phyloP scores from a whole-genome alignment of 2,113 vertebrate species.

The Pampusana beccarii region DNA sequence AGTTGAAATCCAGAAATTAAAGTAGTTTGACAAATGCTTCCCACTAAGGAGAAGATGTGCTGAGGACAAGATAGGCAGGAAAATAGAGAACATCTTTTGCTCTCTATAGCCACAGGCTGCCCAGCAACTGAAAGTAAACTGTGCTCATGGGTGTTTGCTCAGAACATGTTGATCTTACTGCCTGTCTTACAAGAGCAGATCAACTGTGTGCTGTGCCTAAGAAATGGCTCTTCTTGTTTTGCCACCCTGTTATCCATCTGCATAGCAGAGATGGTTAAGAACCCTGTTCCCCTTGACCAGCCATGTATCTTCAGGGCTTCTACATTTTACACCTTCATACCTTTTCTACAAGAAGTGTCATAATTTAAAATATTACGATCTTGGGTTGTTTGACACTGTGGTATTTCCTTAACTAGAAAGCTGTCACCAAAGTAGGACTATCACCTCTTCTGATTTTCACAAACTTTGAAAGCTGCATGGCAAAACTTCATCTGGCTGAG shows the following conservation, averaged over 20 bases:
- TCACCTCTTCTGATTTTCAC: neutral
- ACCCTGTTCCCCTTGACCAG: neutral
- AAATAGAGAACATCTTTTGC: neutral
- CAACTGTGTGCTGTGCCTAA: neutral
- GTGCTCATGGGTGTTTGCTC: neutral
- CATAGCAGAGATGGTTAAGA: neutral
- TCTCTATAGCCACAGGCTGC: neutral
- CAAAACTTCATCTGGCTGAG: neutral
- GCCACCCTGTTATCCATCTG: neutral
- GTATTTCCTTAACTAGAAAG: neutral
- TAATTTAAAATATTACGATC: neutral
- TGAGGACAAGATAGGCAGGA: conserved; percentile 14
- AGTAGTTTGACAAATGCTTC: conserved; percentile 28
- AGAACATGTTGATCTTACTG: neutral
- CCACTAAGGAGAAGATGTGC: conserved; percentile 49
- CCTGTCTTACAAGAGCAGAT: neutral
- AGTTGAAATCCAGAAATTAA: conserved; percentile 50
- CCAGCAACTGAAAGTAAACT: neutral
- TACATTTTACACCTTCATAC: neutral
- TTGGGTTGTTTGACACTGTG: neutral
- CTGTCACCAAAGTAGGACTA: neutral
- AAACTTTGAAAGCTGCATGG: neutral
- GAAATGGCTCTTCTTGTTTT: neutral
- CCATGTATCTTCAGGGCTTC: neutral
- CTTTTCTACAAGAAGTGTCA: neutral